A percentile compares a stretch with the other conserved stretches of the same genome.
Evolutionary conservation across 2,888 invertebrate genomes (phyloP).

Genomic region (Eupeodes latifasciatus): DNA sequence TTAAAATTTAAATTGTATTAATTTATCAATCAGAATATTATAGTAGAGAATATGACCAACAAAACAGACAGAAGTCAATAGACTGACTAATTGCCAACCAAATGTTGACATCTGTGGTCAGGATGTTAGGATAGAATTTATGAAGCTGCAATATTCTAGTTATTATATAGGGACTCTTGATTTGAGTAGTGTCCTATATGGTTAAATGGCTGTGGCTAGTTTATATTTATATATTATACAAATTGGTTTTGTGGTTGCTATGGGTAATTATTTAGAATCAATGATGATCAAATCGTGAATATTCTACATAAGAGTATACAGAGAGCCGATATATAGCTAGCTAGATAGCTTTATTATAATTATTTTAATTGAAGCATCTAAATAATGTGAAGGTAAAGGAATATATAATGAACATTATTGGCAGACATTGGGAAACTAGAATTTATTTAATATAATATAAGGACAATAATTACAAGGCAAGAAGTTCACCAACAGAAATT

Average conservation of each 20-base stretch:
- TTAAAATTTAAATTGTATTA: constrained; percentile 61
- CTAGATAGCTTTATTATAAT: neutral
- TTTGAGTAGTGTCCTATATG: neutral
- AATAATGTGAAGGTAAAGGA: neutral
- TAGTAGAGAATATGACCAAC: too few relatives aligned
- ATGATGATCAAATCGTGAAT: neutral
- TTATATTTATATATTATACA: neutral
- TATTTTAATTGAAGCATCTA: neutral
- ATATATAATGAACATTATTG: neutral
- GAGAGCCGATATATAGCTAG: neutral
- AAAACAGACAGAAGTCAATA: constrained; percentile 15
- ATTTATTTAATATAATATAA: too few relatives aligned
- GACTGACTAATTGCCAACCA: constrained; percentile 69
- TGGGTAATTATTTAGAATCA: neutral
- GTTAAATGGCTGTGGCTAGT: too few relatives aligned
- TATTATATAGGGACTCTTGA: constrained; percentile 24
- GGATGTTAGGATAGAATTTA: constrained; percentile 56
- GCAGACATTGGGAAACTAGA: too few relatives aligned
- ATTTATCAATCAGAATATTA: constrained; percentile 64
- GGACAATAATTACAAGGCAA: too few relatives aligned
- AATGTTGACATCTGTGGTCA: constrained; percentile 73
- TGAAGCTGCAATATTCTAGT: constrained; percentile 57
- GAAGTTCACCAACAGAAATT: too few relatives aligned
- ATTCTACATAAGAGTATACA: neutral
- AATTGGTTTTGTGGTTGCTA: neutral